Evolutionary conservation across 2,888 invertebrate genomes (phyloP), one percentile per base, ranked within the genome.

Genomic region (Myopa testacea): DNA sequence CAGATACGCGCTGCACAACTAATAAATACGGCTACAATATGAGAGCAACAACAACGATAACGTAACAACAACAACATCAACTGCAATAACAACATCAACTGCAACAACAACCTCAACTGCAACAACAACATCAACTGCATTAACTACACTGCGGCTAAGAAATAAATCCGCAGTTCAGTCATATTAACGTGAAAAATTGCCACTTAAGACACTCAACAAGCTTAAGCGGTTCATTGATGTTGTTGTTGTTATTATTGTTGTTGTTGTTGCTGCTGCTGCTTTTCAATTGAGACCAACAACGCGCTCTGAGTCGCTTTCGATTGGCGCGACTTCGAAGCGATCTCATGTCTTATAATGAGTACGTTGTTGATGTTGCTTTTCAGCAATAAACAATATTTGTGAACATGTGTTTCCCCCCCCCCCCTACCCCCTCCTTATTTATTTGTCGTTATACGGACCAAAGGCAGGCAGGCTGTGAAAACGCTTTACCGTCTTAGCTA

Each of bases 91-190:
- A 68, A 68, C 40, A 52, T 10, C n/a, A n/a, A n/a, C n/a, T n/a
- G n/a, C 55, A 37, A 19, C 38, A 58, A 58, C 40, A 75, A 69
- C 19, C 55, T n/a, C 76, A 69, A 58, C 55, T 55, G 19, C 55
- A 37, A 19, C 38, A 58, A 58, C 40, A 75, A 69, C 19, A 68
- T n/a, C 76, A 69, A 58, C 55, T 55, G 19, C 50, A 40, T 12
- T 45, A 52, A 52, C 26, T 26, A 19, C 19, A 71, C 19, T 69
- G 26, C 26, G 52, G 63, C 63, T 69, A 82, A 83, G 86, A 83
- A 85, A 85, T 86, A 85, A 85, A 86, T 85, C 86, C 83, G 84
- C 83, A 85, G 86, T 86, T 86, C 26, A 84, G 86, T 86, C 84
- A 8, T 10, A 85, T 85, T 86, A 85, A 85, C 86, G 86, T 85